phyloP scores from a whole-genome alignment of 2,113 vertebrate species.

The Silurus asotus region DNA sequence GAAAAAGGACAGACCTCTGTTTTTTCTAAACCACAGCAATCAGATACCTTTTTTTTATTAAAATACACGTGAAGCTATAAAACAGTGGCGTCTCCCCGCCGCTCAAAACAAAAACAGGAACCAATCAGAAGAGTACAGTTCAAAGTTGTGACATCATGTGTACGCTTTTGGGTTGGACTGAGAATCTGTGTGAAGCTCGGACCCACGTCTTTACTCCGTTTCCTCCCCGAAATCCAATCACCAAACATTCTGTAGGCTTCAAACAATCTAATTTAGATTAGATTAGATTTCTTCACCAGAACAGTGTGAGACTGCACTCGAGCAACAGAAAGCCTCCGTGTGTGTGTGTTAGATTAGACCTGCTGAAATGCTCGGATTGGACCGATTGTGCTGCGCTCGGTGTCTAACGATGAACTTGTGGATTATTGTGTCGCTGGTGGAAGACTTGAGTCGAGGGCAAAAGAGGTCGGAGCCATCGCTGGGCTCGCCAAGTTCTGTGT shows the following conservation, averaged over 20 bases:
- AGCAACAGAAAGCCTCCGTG: background rate
- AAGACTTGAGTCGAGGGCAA: too few relatives aligned
- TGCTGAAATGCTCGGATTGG: background rate
- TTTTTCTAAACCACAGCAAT: background rate
- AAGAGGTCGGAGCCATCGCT: too few relatives aligned
- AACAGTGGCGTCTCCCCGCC: constrained; percentile 1
- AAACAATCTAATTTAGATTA: background rate
- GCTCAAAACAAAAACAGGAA: constrained; percentile 21
- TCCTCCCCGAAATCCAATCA: too few relatives aligned
- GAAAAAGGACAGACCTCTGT: too few relatives aligned
- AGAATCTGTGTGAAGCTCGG: constrained; percentile 16
- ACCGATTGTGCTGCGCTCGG: background rate
- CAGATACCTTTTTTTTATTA: constrained; percentile 43
- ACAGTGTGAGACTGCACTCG: background rate
- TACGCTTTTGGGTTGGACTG: constrained; percentile 13
- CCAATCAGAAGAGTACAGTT: constrained; percentile 10
- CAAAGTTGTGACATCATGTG: constrained; percentile 50
- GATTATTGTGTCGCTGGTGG: background rate
- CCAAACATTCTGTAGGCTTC: background rate
- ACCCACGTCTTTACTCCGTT: too few relatives aligned
- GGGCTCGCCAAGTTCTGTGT: too few relatives aligned
- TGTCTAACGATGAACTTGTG: background rate
- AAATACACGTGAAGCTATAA: constrained; percentile 38
- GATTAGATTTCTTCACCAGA: background rate
- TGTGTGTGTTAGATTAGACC: background rate